phyloP scores from a whole-genome alignment of 1,140 invertebrate genomes.

The Drosophila ironensis region DNA sequence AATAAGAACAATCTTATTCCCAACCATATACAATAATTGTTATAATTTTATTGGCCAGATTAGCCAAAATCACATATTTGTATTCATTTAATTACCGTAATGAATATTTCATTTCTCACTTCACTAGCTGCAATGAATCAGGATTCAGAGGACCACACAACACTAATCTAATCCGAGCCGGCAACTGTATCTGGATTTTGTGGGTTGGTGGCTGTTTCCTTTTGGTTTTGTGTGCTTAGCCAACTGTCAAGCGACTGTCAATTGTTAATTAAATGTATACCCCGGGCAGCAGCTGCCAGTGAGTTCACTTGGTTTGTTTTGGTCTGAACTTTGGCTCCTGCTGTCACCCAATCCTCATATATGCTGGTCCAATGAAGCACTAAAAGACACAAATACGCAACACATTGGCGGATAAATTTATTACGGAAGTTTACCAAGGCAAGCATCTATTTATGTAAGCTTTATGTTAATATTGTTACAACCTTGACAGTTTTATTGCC shows the following conservation, averaged over 20 bases:
- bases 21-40: too few species aligned
- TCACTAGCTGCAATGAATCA: not conserved
- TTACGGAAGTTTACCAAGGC: slow-evolving; percentile 38
- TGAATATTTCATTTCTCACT: not conserved
- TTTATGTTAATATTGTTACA: slow-evolving; percentile 64
- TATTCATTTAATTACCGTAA: not conserved
- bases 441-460: slow-evolving; percentile 20
- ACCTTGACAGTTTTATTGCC: slow-evolving; percentile 69
- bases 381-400: not conserved
- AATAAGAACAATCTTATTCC: too few species aligned
- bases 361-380: too few species aligned
- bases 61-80: not conserved
- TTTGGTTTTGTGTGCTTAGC: slow-evolving; percentile 32
- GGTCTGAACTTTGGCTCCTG: not conserved
- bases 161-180: slow-evolving; percentile 7
- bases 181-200: not conserved
- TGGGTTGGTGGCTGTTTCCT: not conserved
- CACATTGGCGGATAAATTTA: slow-evolving; percentile 34
- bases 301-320: slow-evolving; percentile 61
- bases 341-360: not conserved
- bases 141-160: not conserved
- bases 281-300: slow-evolving; percentile 33
- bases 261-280: slow-evolving; percentile 70
- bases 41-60: not conserved
- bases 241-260: slow-evolving; percentile 66